Evolutionary conservation across 2,797 vertebrate genomes (phyloP), one percentile per base, ranked within the genome.

Genomic region (Dromococcyx pavoninus): DNA sequence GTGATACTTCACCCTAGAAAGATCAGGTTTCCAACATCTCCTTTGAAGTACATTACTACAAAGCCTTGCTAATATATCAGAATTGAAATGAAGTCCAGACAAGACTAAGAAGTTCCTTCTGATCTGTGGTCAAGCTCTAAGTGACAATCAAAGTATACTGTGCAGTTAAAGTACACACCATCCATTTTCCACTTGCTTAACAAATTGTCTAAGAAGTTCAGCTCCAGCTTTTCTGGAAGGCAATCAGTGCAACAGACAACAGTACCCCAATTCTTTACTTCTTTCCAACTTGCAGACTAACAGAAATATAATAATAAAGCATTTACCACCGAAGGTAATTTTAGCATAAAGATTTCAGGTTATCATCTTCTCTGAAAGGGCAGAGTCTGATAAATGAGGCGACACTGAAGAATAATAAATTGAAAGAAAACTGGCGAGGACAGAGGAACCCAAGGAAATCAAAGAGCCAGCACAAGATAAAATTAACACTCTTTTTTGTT

Each of bases 371-470:
- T 89, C 66, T 7, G 3, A 50, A 80, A 64, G 32, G 53, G 73
- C 25, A 67, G 28, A 92, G 56, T 51, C 10, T 14, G 28, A 79
- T 51, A 95, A 81, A 82, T 9, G 19, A 89, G 43, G 50, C 10
- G 4, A 78, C 37, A 66, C 17, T 33, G 60, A 65, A 70, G 37
- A 86, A 79, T 8, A 74, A 32, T 48, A 64, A 39, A 80, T 5
- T 43, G 48, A 95, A 75, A 67, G 53, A 94, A n/a, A 65, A 86
- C 57, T 1, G 35, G 51, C 46, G 50, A 87, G 71, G 30, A 77
- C 30, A 88, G 15, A 81, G 67, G 72, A 88, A 93, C 41, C 64
- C 84, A 71, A 64, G 83, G 78, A 93, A 96, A 94, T 28, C 76
- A 76, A 90, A 84, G 25, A 91, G 71, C 25, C 2, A 0, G 44